Evolutionary conservation across 2,797 vertebrate genomes (phyloP).

Genomic region (Corythornis leucogaster): DNA sequence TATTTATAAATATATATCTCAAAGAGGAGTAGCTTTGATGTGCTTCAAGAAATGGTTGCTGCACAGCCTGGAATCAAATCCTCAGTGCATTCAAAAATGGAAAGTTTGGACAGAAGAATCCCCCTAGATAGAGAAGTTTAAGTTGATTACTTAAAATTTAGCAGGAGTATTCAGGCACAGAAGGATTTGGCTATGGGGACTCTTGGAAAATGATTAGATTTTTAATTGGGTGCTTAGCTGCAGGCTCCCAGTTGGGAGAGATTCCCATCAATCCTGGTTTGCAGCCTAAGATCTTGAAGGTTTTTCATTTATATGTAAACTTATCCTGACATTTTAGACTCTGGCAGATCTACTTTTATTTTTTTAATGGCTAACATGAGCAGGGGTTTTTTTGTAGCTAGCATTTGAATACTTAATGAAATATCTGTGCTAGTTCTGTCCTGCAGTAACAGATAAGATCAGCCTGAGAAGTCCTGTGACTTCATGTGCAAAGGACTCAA

Average conservation of each 20-base stretch:
- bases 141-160: background rate
- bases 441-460: slow-evolving; percentile 31
- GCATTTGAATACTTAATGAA: slow-evolving; percentile 12
- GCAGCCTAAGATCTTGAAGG: background rate
- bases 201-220: background rate
- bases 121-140: background rate
- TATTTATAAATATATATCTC: no score
- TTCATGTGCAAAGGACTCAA: background rate
- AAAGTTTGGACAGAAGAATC: background rate
- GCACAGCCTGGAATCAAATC: background rate
- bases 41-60: background rate
- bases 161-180: background rate
- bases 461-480: slow-evolving; percentile 27
- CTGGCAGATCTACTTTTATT: background rate
- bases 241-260: background rate
- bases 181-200: background rate
- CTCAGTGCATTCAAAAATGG: background rate
- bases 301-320: background rate
- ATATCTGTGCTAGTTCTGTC: background rate
- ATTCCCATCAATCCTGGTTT: background rate
- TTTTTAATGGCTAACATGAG: background rate
- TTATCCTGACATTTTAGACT: background rate
- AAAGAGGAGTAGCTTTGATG: background rate
- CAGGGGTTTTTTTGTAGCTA: background rate
- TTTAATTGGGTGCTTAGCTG: background rate